Conservation (phyloP, 2,797 vertebrate genomes). For the Enteromius mattozi region DNA sequence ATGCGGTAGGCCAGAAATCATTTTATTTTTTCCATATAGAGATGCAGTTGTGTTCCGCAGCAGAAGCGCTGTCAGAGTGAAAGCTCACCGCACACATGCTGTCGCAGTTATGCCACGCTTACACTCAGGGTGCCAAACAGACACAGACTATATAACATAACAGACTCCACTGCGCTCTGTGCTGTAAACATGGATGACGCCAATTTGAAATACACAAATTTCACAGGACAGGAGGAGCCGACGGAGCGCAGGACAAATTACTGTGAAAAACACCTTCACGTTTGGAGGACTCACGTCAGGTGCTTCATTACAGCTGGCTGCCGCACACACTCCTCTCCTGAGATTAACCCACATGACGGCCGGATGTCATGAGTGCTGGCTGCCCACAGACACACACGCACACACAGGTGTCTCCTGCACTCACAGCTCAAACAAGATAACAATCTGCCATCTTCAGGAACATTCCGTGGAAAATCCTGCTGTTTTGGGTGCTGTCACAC, state of each 20-base stretch:
- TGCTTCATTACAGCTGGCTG: constrained; percentile 62
- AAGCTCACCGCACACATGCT: not conserved
- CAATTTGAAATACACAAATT: constrained; percentile 20
- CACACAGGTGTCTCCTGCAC: constrained; percentile 28
- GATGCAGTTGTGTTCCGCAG: not conserved
- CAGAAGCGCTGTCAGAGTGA: not conserved
- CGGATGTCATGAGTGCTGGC: constrained; percentile 45
- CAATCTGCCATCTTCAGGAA: constrained; percentile 58
- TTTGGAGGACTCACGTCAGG: constrained; percentile 46
- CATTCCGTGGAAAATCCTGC: constrained; percentile 53
- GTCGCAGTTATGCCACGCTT: not conserved
- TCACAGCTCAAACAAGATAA: constrained; percentile 68
- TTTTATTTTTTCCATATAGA: not conserved
- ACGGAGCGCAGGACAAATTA: constrained; percentile 30
- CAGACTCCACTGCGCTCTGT: not conserved
- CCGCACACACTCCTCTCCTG: constrained; percentile 20
- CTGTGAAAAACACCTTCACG: constrained; percentile 5
- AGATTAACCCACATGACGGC: constrained; percentile 23
- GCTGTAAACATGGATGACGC: constrained; percentile 11
- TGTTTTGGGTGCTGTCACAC: constrained; percentile 46
- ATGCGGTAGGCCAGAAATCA: not conserved
- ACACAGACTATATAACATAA: constrained; percentile 3
- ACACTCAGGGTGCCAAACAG: constrained; percentile 1
- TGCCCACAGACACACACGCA: constrained; percentile 57
- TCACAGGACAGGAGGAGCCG: not conserved